Evolutionary conservation across 2,113 vertebrate genomes (phyloP).

Genomic region (Hipposideros armiger): DNA sequence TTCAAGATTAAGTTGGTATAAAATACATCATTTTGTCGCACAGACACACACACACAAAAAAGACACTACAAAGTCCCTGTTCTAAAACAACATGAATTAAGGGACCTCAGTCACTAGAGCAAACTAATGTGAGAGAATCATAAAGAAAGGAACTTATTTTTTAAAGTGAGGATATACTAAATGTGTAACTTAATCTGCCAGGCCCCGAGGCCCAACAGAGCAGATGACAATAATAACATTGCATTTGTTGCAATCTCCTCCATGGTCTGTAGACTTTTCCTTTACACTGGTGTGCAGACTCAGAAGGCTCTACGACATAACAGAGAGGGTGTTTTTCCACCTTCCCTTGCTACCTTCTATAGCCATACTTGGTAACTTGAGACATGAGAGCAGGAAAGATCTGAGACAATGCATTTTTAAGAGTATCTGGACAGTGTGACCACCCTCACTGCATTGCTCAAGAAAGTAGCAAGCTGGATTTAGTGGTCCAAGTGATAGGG

Average conservation of each 20-base stretch:
- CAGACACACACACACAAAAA: neutral
- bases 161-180: neutral
- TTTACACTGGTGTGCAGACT: neutral
- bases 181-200: neutral
- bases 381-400: neutral
- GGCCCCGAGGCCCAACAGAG: neutral
- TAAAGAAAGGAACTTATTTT: neutral
- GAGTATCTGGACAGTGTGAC: neutral
- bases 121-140: neutral
- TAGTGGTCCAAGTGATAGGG: neutral
- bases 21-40: neutral
- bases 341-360: neutral
- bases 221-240: neutral
- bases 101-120: neutral
- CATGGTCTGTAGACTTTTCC: neutral
- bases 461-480: neutral
- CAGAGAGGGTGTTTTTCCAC: neutral
- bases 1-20: neutral
- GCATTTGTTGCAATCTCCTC: neutral
- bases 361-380: neutral
- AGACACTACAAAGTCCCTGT: neutral
- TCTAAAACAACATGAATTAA: conserved; percentile 39
- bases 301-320: neutral
- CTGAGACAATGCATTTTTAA: neutral
- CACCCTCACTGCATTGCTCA: neutral